phyloP scores from a whole-genome alignment of 92 coral and sea anemone species.

The Hydrozoanthus gracilis region DNA sequence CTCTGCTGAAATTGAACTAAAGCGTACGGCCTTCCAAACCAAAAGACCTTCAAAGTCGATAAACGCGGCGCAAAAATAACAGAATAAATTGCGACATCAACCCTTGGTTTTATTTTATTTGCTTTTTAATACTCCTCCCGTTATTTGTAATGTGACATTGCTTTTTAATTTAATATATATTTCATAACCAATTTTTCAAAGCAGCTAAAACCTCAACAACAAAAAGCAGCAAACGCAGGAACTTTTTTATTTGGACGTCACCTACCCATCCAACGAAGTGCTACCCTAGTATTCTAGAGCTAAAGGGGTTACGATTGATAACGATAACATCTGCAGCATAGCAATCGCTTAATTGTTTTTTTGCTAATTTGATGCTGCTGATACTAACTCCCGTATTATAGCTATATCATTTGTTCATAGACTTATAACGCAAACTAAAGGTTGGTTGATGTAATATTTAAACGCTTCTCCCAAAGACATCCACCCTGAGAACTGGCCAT shows the following conservation, averaged over 20 bases:
- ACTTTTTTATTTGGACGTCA: not conserved
- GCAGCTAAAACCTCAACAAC: not conserved
- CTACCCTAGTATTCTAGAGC: not conserved
- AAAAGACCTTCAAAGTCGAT: too few relatives aligned
- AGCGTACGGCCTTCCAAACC: too few relatives aligned
- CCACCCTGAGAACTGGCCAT: too few relatives aligned
- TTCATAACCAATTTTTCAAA: not conserved
- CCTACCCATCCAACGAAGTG: not conserved
- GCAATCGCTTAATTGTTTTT: not conserved
- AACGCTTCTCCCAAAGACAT: too few relatives aligned
- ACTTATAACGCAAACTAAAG: not conserved
- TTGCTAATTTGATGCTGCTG: not conserved
- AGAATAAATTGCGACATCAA: too few relatives aligned
- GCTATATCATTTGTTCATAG: not conserved
- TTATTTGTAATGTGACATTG: too few relatives aligned
- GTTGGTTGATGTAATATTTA: not conserved
- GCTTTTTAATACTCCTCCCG: too few relatives aligned
- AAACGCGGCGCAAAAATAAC: too few relatives aligned
- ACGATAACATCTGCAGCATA: not conserved
- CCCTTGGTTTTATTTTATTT: too few relatives aligned
- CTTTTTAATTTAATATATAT: too few relatives aligned
- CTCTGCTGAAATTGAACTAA: too few relatives aligned
- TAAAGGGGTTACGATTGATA: not conserved
- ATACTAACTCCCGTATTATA: not conserved
- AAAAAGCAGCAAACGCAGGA: not conserved